Percentiles rank a stretch among this genome's conserved stretches.
phyloP scores from a whole-genome alignment of 2,797 vertebrate genomes.

The Toxotes lorentzi region DNA sequence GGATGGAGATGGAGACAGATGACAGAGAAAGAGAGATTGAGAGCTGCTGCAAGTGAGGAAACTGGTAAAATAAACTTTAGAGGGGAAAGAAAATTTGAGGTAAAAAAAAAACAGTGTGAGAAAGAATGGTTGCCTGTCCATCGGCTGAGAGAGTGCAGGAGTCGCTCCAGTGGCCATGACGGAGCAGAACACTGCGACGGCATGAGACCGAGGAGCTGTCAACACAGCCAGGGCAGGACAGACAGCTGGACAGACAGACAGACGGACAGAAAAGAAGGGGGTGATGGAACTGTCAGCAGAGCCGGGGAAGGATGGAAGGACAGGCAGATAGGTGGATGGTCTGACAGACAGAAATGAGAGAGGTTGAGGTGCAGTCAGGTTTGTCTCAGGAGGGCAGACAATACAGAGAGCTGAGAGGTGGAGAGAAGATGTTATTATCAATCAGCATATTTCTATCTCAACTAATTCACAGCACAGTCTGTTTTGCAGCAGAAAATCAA shows the following conservation, averaged over 20 bases:
- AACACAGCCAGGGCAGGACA: slow-evolving; percentile 69
- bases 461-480: slow-evolving; percentile 19
- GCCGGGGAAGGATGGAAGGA: slow-evolving; percentile 66
- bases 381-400: slow-evolving; percentile 37
- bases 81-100: slow-evolving; percentile 45
- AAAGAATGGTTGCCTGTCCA: slow-evolving; percentile 73
- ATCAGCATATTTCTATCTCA: slow-evolving; percentile 38
- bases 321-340: slow-evolving; percentile 53
- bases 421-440: slow-evolving; percentile 38
- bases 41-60: slow-evolving; percentile 48
- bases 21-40: slow-evolving; percentile 49
- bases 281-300: slow-evolving; percentile 76
- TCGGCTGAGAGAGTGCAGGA: slow-evolving; percentile 73
- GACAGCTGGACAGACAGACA: slow-evolving; percentile 56
- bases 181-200: slow-evolving; percentile 76
- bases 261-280: slow-evolving; percentile 60
- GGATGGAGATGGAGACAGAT: slow-evolving; percentile 64
- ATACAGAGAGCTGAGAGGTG: slow-evolving; percentile 38
- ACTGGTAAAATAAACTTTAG: slow-evolving; percentile 71
- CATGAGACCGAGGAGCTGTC: slow-evolving; percentile 81
- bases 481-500: slow-evolving; percentile 2
- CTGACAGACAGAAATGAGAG: slow-evolving; percentile 57
- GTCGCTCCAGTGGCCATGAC: slow-evolving; percentile 83
- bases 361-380: slow-evolving; percentile 51
- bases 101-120: slow-evolving; percentile 31